These are phyloP conservation scores for Delphinapterus leucas DNA, from an alignment of 2,113 vertebrate species.

Conservation along the genomic window DNA sequence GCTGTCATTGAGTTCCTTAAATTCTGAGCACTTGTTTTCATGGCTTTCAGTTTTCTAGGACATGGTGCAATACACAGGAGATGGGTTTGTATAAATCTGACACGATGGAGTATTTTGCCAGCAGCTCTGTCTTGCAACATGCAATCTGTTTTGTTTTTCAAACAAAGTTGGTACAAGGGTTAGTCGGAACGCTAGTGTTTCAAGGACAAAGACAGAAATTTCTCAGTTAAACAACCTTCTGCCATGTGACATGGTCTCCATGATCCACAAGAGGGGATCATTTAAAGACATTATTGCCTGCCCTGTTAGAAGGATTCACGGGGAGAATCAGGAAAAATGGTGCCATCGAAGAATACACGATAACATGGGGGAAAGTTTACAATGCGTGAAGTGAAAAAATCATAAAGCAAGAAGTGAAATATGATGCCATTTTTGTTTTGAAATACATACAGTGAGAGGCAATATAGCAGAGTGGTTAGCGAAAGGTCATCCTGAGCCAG, in stretches of 20 bases:
- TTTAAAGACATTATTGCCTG: not conserved
- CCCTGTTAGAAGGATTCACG: not conserved
- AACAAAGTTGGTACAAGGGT: conserved; percentile 75
- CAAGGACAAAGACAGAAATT: conserved; percentile 57
- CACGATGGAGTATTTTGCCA: conserved; percentile 86
- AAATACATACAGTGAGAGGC: not conserved
- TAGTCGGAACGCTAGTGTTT: conserved; percentile 39
- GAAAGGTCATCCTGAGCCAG: not conserved
- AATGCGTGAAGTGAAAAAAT: not conserved
- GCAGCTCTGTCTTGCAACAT: conserved; percentile 81
- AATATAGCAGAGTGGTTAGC: not conserved
- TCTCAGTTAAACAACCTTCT: conserved; percentile 15
- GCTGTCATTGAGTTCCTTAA: conserved; percentile 82
- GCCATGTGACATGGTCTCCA: not conserved
- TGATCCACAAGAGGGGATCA: not conserved
- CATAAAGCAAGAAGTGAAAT: not conserved
- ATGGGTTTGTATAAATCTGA: conserved; percentile 89
- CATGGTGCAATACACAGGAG: conserved; percentile 86
- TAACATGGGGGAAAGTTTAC: not conserved
- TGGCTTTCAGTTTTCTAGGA: conserved; percentile 93
- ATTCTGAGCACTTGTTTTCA: conserved; percentile 89
- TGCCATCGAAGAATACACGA: not conserved
- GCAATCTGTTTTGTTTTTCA: conserved; percentile 77
- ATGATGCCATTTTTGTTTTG: not conserved
- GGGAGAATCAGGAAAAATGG: not conserved